Percentiles rank a stretch among this genome's conserved stretches.
Conservation (phyloP, 2,113 vertebrate genomes). For the Eidolon helvum region DNA sequence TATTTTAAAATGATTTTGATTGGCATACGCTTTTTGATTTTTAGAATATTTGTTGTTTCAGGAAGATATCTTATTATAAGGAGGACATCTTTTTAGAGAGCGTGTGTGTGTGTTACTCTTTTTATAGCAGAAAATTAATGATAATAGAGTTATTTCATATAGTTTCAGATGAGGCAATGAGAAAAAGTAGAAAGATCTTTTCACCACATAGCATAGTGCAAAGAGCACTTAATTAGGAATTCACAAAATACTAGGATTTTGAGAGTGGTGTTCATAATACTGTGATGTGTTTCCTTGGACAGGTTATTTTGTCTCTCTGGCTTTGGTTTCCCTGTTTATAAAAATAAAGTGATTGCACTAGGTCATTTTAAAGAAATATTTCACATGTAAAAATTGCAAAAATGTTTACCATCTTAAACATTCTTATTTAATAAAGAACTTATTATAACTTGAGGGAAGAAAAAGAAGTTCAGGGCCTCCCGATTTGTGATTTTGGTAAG, state of each 20-base stretch:
- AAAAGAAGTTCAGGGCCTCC: neutral
- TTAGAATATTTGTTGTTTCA: neutral
- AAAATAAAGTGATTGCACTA: neutral
- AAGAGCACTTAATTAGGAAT: neutral
- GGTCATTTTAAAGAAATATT: neutral
- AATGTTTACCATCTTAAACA: neutral
- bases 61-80: neutral
- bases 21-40: neutral
- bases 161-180: neutral
- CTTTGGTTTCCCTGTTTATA: neutral
- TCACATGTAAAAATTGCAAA: neutral
- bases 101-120: neutral
- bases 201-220: neutral
- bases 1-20: neutral
- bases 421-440: neutral
- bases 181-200: neutral
- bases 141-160: neutral
- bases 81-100: neutral
- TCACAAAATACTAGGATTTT: neutral
- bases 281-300: neutral
- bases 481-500: neutral
- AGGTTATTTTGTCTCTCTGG: neutral
- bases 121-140: neutral
- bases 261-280: neutral
- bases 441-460: neutral